phyloP scores from a whole-genome alignment of 2,888 invertebrate species.

The Penaeus monodon region DNA sequence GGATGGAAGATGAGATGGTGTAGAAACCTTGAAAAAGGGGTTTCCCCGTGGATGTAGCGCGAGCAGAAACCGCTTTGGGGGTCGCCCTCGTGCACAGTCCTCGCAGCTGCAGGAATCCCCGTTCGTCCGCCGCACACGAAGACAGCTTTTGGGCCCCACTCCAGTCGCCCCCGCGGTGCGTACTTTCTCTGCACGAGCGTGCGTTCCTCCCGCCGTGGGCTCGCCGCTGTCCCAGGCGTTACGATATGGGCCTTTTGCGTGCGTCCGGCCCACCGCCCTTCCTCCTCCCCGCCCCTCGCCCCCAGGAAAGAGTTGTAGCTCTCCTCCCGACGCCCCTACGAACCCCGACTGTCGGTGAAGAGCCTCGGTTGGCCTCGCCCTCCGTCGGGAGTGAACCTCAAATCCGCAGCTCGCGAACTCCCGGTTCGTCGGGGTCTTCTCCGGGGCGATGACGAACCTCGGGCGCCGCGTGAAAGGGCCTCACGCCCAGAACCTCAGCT shows the following conservation, averaged over 20 bases:
- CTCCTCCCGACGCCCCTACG: background rate
- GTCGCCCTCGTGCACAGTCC: constrained; percentile 25
- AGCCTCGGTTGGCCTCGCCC: constrained; percentile 11
- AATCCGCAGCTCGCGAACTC: background rate
- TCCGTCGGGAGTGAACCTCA: constrained; percentile 12
- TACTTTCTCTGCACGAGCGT: constrained; percentile 14
- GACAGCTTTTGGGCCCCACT: background rate
- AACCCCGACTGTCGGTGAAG: background rate
- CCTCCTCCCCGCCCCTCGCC: constrained; percentile 8
- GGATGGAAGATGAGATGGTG: too few species aligned
- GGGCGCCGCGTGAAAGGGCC: background rate
- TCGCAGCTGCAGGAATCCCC: constrained; percentile 20
- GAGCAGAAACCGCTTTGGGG: background rate
- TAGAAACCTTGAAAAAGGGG: constrained; percentile 25
- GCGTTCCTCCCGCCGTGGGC: constrained; percentile 20
- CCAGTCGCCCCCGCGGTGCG: constrained; percentile 16
- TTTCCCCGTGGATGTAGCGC: constrained; percentile 11
- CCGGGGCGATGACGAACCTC: constrained; percentile 13
- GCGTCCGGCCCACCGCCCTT: background rate
- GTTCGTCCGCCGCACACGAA: constrained; percentile 14
- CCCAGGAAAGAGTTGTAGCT: constrained; percentile 24
- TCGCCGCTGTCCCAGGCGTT: constrained; percentile 25
- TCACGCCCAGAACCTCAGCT: background rate
- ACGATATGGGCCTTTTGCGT: background rate
- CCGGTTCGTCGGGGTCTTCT: background rate